Percentiles rank a stretch among this genome's conserved stretches.
phyloP scores from a whole-genome alignment of 2,797 vertebrate species.

The Typhlichthys subterraneus region DNA sequence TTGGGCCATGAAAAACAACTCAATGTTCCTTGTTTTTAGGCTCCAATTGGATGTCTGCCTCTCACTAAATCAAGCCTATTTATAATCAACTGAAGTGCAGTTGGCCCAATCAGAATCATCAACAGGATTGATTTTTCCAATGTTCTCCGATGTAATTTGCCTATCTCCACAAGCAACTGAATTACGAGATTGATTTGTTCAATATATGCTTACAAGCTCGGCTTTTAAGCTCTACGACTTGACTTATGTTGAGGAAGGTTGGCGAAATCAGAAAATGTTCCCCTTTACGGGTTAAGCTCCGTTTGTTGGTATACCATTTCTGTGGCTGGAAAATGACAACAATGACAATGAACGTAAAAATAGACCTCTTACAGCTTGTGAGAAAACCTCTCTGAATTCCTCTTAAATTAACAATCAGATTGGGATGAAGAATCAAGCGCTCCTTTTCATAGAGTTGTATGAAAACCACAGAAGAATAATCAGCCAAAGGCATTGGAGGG shows the following conservation, averaged over 20 bases:
- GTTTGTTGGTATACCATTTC: constrained; percentile 13
- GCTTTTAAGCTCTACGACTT: constrained; percentile 36
- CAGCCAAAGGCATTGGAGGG: constrained; percentile 51
- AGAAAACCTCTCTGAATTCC: constrained; percentile 17
- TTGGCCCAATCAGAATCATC: constrained; percentile 68
- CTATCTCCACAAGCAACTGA: constrained; percentile 58
- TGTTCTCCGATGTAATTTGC: constrained; percentile 63
- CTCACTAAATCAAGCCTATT: constrained; percentile 61
- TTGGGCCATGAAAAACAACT: constrained; percentile 10
- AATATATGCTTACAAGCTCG: constrained; percentile 29
- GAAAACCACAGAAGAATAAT: constrained; percentile 48
- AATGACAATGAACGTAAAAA: neutral
- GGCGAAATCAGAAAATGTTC: constrained; percentile 14
- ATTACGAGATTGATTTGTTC: constrained; percentile 64
- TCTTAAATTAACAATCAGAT: constrained; percentile 33
- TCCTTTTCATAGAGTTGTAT: constrained; percentile 37
- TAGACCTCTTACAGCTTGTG: constrained; percentile 26
- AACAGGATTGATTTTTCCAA: constrained; percentile 44
- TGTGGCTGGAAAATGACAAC: neutral
- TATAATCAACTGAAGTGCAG: constrained; percentile 65
- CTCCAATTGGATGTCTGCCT: constrained; percentile 10
- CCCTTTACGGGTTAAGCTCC: constrained; percentile 1
- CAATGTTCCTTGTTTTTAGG: constrained; percentile 10
- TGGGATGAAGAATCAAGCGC: constrained; percentile 28
- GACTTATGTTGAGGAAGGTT: constrained; percentile 39